These are phyloP conservation scores for Vidua chalybeata DNA, from an alignment of 2,113 vertebrate genomes.

Conservation along the genomic window DNA sequence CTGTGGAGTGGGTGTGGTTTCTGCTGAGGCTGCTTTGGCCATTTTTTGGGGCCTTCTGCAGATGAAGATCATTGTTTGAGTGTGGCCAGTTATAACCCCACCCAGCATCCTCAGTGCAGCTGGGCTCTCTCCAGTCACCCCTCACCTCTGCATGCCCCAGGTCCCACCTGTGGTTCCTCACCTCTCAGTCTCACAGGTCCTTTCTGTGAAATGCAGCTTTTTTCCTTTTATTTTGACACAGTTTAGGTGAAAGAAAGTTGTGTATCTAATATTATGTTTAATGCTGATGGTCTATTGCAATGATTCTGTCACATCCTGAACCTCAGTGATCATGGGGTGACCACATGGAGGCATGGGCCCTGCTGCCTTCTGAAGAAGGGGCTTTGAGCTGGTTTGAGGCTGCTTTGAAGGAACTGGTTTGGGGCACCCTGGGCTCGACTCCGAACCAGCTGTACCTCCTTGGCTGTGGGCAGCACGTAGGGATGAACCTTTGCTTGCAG, in stretches of 20 bases:
- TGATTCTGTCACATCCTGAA: background rate
- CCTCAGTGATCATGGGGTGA: fast-evolving
- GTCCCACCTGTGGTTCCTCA: background rate
- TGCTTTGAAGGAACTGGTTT: background rate
- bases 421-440: background rate
- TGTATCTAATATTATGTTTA: background rate
- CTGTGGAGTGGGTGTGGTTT: background rate
- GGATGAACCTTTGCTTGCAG: background rate
- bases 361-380: background rate
- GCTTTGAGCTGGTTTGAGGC: background rate
- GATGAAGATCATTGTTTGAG: background rate
- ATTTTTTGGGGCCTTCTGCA: background rate
- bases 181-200: background rate
- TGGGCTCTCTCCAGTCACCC: background rate
- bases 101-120: background rate
- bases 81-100: no score
- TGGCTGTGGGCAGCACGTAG: fast-evolving
- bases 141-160: background rate
- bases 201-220: background rate
- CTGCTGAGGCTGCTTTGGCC: background rate
- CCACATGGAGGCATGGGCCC: fast-evolving
- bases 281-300: no score
- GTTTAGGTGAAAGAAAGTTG: background rate
- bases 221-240: background rate
- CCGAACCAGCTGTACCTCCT: fast-evolving